Conservation (phyloP, 2,797 vertebrate genomes). For the Clarias laeviceps region DNA sequence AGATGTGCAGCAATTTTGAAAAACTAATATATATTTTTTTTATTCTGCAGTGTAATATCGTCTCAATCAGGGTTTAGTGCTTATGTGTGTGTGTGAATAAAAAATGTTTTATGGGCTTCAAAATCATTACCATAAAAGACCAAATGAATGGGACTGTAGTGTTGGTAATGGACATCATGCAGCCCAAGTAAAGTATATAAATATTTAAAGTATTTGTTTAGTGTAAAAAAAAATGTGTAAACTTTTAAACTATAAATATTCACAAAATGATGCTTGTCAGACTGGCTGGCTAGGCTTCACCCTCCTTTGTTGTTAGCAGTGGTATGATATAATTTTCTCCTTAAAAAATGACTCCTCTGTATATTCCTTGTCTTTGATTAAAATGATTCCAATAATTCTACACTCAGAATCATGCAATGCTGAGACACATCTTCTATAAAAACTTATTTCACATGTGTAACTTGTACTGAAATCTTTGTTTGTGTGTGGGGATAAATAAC, state of each 20-base stretch:
- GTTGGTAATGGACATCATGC: too few relatives aligned
- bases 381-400: neutral
- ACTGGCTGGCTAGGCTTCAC: neutral
- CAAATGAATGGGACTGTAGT: too few relatives aligned
- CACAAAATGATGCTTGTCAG: too few relatives aligned
- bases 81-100: neutral
- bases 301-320: neutral
- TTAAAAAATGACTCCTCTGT: neutral
- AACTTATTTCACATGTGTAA: neutral
- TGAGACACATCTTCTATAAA: neutral
- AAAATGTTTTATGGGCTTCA: too few relatives aligned
- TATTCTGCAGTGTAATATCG: neutral
- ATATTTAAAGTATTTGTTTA: too few relatives aligned
- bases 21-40: slow-evolving; percentile 9
- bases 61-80: neutral
- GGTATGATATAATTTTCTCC: neutral
- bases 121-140: too few relatives aligned
- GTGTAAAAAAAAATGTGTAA: too few relatives aligned
- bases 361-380: neutral
- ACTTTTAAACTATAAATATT: too few relatives aligned
- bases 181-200: too few relatives aligned
- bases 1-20: slow-evolving; percentile 21
- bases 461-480: neutral
- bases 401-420: neutral
- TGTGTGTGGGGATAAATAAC: neutral